Conservation (phyloP, 2,113 vertebrate genomes). For the Canis aureus region DNA sequence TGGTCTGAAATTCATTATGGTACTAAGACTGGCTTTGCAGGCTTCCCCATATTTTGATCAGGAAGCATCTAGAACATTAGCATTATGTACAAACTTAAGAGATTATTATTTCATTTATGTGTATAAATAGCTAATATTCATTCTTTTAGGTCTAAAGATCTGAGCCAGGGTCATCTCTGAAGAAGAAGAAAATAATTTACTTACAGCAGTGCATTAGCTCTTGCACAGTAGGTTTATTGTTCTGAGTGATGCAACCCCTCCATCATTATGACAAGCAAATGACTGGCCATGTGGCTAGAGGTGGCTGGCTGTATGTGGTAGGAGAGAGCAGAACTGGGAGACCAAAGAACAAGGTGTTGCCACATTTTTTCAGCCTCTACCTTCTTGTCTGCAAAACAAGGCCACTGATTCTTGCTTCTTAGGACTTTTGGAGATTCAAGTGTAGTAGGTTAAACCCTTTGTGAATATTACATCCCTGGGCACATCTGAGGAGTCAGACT, state of each 20-base stretch:
- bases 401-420: not conserved
- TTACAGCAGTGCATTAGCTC: not conserved
- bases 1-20: not conserved
- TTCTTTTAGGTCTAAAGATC: not conserved
- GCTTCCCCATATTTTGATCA: slow-evolving; percentile 21
- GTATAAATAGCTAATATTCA: not conserved
- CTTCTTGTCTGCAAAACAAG: slow-evolving; percentile 9
- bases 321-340: not conserved
- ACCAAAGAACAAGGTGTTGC: not conserved
- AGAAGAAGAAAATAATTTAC: not conserved
- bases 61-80: slow-evolving; percentile 13
- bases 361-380: not conserved
- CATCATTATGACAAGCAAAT: not conserved
- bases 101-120: not conserved
- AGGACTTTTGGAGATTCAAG: not conserved
- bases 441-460: not conserved
- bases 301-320: not conserved
- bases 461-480: not conserved
- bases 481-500: not conserved
- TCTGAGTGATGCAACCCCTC: not conserved
- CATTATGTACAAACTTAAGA: not conserved
- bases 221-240: not conserved
- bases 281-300: not conserved
- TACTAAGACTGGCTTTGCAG: not conserved
- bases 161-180: slow-evolving; percentile 35